A percentile compares a stretch with the other conserved stretches of the same genome.
phyloP scores from a whole-genome alignment of 2,797 vertebrate species.

The Onychomys arenicola region DNA sequence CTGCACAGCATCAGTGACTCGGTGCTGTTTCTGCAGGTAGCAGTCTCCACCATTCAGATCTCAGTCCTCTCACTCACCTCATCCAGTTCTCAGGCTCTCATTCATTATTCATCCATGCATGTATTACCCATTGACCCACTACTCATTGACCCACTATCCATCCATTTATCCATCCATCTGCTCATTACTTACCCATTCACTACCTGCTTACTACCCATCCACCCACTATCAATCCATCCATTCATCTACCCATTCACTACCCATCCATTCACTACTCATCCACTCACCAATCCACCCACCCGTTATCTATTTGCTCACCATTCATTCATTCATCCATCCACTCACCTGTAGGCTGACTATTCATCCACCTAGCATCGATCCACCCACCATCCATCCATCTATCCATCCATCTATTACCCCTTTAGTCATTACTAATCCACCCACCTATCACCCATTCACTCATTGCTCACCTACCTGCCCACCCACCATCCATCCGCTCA shows the following conservation, averaged over 20 bases:
- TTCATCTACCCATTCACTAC: neutral
- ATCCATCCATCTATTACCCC: too few species aligned
- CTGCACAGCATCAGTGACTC: slow-evolving; percentile 90
- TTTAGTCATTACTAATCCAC: neutral
- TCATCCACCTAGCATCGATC: neutral
- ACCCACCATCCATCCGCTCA: too few species aligned
- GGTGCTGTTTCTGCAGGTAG: slow-evolving; percentile 90
- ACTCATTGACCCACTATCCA: neutral
- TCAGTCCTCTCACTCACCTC: fast-evolving
- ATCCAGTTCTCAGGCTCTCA: neutral
- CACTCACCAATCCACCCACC: too few species aligned
- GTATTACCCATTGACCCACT: too few species aligned
- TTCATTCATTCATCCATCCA: neutral
- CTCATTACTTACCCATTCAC: neutral
- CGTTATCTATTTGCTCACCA: neutral
- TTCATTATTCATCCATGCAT: neutral
- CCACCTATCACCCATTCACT: neutral
- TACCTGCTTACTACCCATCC: neutral
- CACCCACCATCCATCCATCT: too few species aligned
- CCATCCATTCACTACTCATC: neutral
- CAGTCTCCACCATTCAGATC: fast-evolving
- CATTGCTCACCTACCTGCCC: neutral
- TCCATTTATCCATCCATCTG: neutral
- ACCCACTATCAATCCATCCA: neutral
- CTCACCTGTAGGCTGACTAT: neutral